Conservation (phyloP, 2,797 vertebrate species). For the Hozukius guyotensis region DNA sequence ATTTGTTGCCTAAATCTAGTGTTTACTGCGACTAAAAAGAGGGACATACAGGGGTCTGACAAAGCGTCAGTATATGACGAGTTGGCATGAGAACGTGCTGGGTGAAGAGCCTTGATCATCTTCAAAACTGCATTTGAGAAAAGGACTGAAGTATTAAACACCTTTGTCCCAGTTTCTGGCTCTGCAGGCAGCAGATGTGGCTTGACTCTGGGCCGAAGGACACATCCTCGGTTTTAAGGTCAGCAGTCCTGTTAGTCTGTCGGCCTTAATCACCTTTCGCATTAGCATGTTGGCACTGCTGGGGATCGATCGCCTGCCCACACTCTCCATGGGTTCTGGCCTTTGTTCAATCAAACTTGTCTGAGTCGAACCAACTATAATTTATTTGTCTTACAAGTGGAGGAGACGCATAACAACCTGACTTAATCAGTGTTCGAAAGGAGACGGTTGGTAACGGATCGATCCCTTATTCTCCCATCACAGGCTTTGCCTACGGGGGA, state of each 20-base stretch:
- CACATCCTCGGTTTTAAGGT: constrained; percentile 48
- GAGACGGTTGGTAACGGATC: constrained; percentile 56
- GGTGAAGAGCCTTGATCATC: neutral
- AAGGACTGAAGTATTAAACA: neutral
- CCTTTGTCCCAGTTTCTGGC: neutral
- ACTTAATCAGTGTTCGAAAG: constrained; percentile 61
- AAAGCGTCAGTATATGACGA: too few species aligned
- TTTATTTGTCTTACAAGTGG: constrained; percentile 76
- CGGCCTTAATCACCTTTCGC: constrained; percentile 68
- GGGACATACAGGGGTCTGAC: too few species aligned
- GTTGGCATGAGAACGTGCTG: too few species aligned
- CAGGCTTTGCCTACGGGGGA: constrained; percentile 11
- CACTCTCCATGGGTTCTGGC: constrained; percentile 44
- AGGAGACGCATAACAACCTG: constrained; percentile 53
- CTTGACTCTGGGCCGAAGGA: constrained; percentile 33
- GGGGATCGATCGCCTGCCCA: constrained; percentile 62
- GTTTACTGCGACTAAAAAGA: too few species aligned
- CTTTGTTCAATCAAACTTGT: constrained; percentile 72
- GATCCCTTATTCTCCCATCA: constrained; percentile 42
- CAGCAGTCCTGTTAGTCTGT: constrained; percentile 43
- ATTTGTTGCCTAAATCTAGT: too few species aligned
- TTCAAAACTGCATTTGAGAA: neutral
- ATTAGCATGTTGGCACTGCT: constrained; percentile 61
- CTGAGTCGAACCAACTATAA: constrained; percentile 72
- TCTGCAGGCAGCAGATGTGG: neutral